phyloP scores from a whole-genome alignment of 2,113 vertebrate genomes.

The Castor canadensis region DNA sequence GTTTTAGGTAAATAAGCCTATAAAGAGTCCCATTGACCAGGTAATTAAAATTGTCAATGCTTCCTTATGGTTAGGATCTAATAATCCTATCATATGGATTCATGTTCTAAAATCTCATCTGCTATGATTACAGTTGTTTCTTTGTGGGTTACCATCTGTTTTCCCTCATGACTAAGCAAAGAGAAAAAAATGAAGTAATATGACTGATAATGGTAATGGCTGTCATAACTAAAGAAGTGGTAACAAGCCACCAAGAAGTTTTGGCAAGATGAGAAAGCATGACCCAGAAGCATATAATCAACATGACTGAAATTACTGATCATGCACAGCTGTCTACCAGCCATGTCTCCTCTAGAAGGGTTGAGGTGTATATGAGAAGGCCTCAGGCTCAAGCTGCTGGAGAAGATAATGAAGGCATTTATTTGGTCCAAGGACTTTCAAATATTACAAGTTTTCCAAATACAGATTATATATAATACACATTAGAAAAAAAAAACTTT shows the following conservation, averaged over 20 bases:
- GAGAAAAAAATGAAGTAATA: not conserved
- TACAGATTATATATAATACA: not conserved
- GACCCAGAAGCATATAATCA: not conserved
- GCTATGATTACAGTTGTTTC: not conserved
- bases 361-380: not conserved
- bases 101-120: not conserved
- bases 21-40: not conserved
- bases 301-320: not conserved
- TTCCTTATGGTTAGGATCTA: not conserved
- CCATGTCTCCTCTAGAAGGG: not conserved
- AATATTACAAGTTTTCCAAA: constrained; percentile 18
- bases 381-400: not conserved
- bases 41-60: not conserved
- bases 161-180: not conserved
- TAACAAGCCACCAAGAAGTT: not conserved
- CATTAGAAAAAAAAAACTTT: not conserved
- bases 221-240: not conserved
- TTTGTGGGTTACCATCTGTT: not conserved
- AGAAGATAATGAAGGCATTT: not conserved
- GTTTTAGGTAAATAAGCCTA: not conserved
- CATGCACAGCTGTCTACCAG: not conserved
- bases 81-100: not conserved
- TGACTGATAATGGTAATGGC: not conserved
- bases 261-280: not conserved
- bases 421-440: not conserved